These are phyloP conservation scores for Rhinopomastus cyanomelas DNA, from an alignment of 2,113 vertebrate species.

Conservation along the genomic window DNA sequence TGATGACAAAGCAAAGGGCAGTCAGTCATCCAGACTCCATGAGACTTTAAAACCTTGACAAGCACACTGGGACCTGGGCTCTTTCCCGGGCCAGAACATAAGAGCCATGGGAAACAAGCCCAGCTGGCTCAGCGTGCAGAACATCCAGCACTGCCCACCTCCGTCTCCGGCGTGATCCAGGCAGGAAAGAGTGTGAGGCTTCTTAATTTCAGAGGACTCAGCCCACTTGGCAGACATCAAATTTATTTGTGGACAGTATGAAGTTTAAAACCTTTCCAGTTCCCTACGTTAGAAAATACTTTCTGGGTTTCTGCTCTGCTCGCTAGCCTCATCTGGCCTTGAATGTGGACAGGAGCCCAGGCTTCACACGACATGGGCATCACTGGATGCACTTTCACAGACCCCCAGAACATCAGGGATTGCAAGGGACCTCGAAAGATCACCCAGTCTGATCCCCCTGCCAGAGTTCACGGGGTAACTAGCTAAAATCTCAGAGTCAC, in stretches of 20 bases:
- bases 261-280: not conserved
- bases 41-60: constrained; percentile 14
- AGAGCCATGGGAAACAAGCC: not conserved
- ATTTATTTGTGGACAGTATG: not conserved
- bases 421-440: too few species aligned
- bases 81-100: not conserved
- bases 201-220: not conserved
- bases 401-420: too few species aligned
- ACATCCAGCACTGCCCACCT: not conserved
- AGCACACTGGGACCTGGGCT: not conserved
- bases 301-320: not conserved
- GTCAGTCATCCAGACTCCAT: constrained; percentile 18
- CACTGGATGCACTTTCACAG: not conserved
- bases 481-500: not conserved
- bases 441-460: too few species aligned
- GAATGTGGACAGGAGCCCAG: not conserved
- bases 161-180: not conserved
- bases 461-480: not conserved
- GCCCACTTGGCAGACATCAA: not conserved
- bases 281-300: not conserved
- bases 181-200: not conserved
- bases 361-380: not conserved
- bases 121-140: not conserved
- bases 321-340: not conserved
- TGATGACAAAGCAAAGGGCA: constrained; percentile 44